Base-by-base conservation (phyloP, 2,113 vertebrate genomes). In the Actenoides lindsayi region DNA sequence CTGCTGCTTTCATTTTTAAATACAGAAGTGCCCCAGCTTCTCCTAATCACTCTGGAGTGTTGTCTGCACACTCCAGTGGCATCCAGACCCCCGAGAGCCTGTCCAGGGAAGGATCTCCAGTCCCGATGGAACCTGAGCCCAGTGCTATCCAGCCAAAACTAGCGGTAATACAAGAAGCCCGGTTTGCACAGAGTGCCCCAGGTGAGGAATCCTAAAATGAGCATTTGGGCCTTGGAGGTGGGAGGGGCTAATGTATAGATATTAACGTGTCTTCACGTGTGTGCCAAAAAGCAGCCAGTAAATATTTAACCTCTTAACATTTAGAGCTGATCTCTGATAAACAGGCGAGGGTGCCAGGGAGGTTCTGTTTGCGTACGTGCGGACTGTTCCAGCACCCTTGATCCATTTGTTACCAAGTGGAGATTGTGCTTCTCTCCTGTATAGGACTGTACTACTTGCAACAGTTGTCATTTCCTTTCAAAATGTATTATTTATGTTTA, bases 11-110 rank as follows among this genome's bases (percentile, higher is more conserved):
- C 90, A 51, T 96, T 95, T 96, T 73, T 95, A 75, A 89, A 93
- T 92, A 2, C 98, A 99, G 99, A 98, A 99, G 99, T 89, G 99
- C 99, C 76, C 99, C 99, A 13, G 99, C 99, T 25, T 99, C 99
- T 96, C 99, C 99, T 81, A 99, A 98, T 97, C 99, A 99, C 91
- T 98, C 99, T 6, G 99, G 99, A 94, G 99, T 98, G 62, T 97
- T 99, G 92, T 99, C 99, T 19, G 99, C 99, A 2, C 99, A 99
- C 97, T 99, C 99, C 81, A 99, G 99, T 35, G 99, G 99, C 8
- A 98, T 99, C 79, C 99, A 99, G 98, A 99, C 99, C 82, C 99
- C 99, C 5, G 99, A 99, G 96, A 99, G 99, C 93, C 97, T 99
- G 92, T 99, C 99, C 18, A 98, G 99, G 96, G 99, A 99, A 98